Percentiles rank a stretch among this genome's conserved stretches.
These are phyloP conservation scores for Euspilapteryx auroguttella DNA, from an alignment of 2,888 invertebrate genomes.

Conservation along the genomic window DNA sequence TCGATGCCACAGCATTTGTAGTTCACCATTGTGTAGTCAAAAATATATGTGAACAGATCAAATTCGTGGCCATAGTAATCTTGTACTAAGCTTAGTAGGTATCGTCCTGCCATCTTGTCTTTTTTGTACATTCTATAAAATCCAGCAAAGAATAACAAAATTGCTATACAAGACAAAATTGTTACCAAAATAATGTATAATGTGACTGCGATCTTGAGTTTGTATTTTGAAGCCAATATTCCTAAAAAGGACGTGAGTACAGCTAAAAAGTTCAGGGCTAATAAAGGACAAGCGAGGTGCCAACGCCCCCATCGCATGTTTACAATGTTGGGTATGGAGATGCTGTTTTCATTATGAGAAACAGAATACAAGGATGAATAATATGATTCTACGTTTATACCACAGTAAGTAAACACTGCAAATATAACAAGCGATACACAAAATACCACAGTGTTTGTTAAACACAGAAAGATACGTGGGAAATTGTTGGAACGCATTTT, in stretches of 20 bases:
- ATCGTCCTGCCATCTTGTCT: constrained; percentile 19
- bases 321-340: no score
- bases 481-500: no score
- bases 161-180: constrained; percentile 17
- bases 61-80: constrained; percentile 30
- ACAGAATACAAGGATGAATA: no score
- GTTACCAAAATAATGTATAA: constrained; percentile 35
- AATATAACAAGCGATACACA: no score
- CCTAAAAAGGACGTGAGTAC: constrained; percentile 35
- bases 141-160: constrained; percentile 35
- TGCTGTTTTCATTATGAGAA: no score
- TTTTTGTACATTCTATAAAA: constrained; percentile 34
- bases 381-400: no score
- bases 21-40: constrained; percentile 34
- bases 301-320: no score
- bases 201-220: constrained; percentile 36
- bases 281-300: no score
- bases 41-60: constrained; percentile 29
- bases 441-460: no score
- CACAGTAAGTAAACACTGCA: no score
- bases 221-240: constrained; percentile 37
- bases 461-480: no score
- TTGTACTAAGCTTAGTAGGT: constrained; percentile 18
- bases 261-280: background rate
- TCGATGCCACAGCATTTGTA: constrained; percentile 39